phyloP scores from a whole-genome alignment of 1,140 invertebrate genomes.

The Polypedilum vanderplanki region DNA sequence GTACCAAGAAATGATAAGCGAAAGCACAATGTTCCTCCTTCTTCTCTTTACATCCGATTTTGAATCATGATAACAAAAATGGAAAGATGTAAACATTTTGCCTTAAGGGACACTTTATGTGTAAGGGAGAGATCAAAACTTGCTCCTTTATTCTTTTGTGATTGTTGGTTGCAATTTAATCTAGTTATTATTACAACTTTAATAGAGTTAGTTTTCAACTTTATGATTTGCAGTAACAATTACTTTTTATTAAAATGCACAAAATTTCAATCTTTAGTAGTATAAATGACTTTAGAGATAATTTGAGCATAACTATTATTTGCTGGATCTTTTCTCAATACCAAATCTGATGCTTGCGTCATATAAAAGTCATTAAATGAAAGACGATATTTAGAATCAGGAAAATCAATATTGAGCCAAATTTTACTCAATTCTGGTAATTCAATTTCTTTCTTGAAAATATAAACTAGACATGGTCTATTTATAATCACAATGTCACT shows the following conservation, averaged over 20 bases:
- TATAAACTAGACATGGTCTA: background rate
- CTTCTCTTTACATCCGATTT: no score
- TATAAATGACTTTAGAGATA: background rate
- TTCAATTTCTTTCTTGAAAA: background rate
- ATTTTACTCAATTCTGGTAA: background rate
- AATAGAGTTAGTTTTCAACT: no score
- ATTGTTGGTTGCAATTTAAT: no score
- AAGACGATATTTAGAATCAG: background rate
- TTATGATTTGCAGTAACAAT: no score
- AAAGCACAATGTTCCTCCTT: no score
- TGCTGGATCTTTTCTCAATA: background rate
- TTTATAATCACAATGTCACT: background rate
- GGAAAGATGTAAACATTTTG: no score
- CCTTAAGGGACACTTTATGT: no score
- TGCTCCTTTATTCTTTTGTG: no score
- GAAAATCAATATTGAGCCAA: background rate
- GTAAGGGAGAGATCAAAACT: no score
- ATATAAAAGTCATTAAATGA: background rate
- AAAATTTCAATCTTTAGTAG: background rate
- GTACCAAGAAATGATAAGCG: no score
- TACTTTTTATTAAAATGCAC: background rate
- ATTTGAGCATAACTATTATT: background rate
- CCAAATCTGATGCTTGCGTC: background rate
- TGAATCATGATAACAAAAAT: no score
- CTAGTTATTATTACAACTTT: no score